Percentiles rank a stretch among this genome's conserved stretches.
Conservation (phyloP, 2,113 vertebrate genomes). For the Gila orcuttii region DNA sequence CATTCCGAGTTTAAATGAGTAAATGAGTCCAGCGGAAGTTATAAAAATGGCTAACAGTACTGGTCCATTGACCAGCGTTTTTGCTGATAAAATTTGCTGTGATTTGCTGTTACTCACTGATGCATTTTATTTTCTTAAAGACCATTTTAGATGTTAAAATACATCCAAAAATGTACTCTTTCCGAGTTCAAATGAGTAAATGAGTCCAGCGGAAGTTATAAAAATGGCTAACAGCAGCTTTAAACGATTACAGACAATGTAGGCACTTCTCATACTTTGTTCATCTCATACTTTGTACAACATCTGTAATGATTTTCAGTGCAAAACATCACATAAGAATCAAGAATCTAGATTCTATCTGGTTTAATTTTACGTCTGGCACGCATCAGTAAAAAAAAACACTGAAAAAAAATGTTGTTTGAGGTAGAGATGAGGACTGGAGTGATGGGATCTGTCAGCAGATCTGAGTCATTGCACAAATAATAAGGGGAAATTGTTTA, state of each 20-base stretch:
- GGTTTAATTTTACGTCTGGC: constrained; percentile 12
- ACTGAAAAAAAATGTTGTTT: constrained; percentile 19
- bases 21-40: background rate
- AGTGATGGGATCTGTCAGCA: constrained; percentile 36
- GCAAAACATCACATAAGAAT: background rate
- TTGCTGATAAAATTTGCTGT: no score
- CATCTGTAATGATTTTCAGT: constrained; percentile 19
- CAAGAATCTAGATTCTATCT: background rate
- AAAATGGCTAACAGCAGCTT: background rate
- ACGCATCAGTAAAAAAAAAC: background rate
- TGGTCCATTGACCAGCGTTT: no score
- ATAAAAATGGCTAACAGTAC: background rate
- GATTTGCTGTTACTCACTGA: background rate
- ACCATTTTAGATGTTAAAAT: background rate
- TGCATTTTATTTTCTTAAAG: background rate
- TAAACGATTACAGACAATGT: background rate
- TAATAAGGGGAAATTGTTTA: background rate
- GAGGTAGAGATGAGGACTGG: constrained; percentile 9
- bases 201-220: background rate
- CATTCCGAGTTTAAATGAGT: background rate
- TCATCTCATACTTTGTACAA: background rate
- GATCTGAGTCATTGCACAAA: constrained; percentile 20
- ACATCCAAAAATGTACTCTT: background rate
- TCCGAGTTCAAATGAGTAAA: background rate
- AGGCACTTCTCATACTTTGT: background rate